phyloP scores from a whole-genome alignment of 1,140 invertebrate genomes.

The Zaprionus africanus region DNA sequence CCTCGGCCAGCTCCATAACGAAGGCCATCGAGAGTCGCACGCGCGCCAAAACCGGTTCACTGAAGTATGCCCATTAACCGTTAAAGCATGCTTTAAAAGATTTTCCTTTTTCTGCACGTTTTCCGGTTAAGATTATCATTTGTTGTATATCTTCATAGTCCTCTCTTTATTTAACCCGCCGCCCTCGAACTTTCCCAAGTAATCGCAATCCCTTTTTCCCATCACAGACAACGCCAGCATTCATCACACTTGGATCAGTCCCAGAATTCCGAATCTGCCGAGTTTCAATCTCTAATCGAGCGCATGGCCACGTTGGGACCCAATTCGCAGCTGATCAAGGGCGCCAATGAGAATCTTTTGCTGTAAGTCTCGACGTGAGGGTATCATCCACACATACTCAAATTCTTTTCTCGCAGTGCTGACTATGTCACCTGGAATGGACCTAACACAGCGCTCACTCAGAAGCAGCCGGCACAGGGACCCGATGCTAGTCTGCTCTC shows the following conservation, averaged over 20 bases:
- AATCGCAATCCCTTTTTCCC: background rate
- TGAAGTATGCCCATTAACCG: conserved; percentile 76
- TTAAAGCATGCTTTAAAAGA: conserved; percentile 40
- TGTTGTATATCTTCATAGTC: background rate
- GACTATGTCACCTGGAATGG: conserved; percentile 90
- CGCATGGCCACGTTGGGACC: conserved; percentile 86
- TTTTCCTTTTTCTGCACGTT: conserved; percentile 19
- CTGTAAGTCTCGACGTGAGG: conserved; percentile 86
- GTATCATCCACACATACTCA: background rate
- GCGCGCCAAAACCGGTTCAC: conserved; percentile 76
- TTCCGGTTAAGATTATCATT: background rate
- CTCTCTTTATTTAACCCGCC: background rate
- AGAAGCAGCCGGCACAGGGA: conserved; percentile 85
- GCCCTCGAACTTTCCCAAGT: background rate
- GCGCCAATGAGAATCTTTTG: conserved; percentile 88
- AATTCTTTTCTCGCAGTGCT: conserved; percentile 84
- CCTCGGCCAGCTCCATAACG: conserved; percentile 59
- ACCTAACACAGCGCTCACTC: conserved; percentile 86
- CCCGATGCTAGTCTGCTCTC: conserved; percentile 85
- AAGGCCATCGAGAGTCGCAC: conserved; percentile 70
- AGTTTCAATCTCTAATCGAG: conserved; percentile 85
- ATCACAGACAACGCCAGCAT: conserved; percentile 55
- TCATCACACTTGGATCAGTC: conserved; percentile 64
- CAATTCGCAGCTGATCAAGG: conserved; percentile 87
- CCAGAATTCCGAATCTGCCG: conserved; percentile 74